Conservation (phyloP, 2,113 vertebrate genomes). For the Chlorodrepanis virens region DNA sequence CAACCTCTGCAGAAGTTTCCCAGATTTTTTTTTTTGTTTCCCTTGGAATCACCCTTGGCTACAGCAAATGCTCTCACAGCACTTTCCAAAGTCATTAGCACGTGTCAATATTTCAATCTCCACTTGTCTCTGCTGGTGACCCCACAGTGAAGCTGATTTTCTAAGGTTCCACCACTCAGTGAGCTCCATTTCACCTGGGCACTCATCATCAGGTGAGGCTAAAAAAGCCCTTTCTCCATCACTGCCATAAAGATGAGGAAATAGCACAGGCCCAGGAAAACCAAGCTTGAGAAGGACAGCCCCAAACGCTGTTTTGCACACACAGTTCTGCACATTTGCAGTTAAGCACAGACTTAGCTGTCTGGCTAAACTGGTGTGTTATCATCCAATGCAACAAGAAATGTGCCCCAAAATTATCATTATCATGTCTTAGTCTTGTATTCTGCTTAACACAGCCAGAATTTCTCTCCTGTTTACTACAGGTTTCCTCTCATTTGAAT, state of each 20-base stretch:
- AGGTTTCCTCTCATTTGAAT: not conserved
- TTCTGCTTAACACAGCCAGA: not conserved
- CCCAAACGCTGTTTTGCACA: not conserved
- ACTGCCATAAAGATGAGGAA: not conserved
- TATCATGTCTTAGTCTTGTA: not conserved
- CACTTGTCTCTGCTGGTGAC: not conserved
- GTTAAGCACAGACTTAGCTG: not conserved
- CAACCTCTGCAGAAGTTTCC: not conserved
- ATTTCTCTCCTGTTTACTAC: not conserved
- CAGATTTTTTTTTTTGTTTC: not conserved
- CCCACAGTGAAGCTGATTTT: not conserved
- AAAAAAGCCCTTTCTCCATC: not conserved
- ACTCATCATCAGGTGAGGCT: not conserved
- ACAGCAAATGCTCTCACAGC: not conserved
- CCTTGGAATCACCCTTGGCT: not conserved
- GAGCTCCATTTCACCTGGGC: not conserved
- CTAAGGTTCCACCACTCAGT: not conserved
- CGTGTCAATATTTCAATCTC: not conserved
- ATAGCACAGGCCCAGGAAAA: not conserved
- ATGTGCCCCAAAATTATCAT: not conserved
- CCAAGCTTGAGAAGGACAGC: not conserved
- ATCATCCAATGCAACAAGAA: not conserved
- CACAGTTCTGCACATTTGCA: not conserved
- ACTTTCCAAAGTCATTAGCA: not conserved
- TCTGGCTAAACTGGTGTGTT: not conserved